Base-by-base conservation (phyloP, 30 jellyfish, hydroid and myxozoan species). In the Nemopilema nomurai region DNA sequence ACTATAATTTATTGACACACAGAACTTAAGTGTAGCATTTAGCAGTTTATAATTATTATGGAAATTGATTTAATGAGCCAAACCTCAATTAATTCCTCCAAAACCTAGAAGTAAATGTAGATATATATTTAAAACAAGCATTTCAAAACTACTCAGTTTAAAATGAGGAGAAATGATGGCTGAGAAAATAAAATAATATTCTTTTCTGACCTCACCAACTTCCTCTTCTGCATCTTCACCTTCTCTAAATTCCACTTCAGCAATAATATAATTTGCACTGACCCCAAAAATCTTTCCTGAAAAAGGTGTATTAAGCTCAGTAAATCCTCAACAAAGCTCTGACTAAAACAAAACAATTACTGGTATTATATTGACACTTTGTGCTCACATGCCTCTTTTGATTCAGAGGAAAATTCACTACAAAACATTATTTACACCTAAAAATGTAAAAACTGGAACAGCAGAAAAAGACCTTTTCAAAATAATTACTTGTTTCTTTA, bases 221-320 rank as follows among this genome's bases (percentile, higher is more conserved):
- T 89, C 96, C 8, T 95, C 99, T 26, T 95, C 99, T 6, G 89
- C 99, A 19, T 96, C 99, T 66, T 95, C 99, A 7, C 99, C 99
- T 82, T 95, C 99, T 20, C 97, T 93, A 53, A 83, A 95, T 74
- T 95, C 98, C 1, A 80, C 97, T 81, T 95, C 99, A 8, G 97
- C 99, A 49, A 95, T 67, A 1, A 79, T 50, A 76, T 95, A 95
- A 74, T 95, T 89, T 41, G 93, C 89, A 19, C 71, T 74, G 0
- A 67, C 76, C 17, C 99, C 99, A 90, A 95, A 95, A 8, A 95
- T 76, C 51, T 95, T 95, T 1, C 99, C 99, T 95, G 62, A 19
- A 17, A 33, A 49, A 69, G 62, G 32, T 27, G 20, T n/a, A n/a
- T n/a, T 7, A 20, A 31, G 22, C 0, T 28, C 7, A n/a, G n/a